phyloP scores from a whole-genome alignment of 2,797 vertebrate species.

The Lophius americanus region DNA sequence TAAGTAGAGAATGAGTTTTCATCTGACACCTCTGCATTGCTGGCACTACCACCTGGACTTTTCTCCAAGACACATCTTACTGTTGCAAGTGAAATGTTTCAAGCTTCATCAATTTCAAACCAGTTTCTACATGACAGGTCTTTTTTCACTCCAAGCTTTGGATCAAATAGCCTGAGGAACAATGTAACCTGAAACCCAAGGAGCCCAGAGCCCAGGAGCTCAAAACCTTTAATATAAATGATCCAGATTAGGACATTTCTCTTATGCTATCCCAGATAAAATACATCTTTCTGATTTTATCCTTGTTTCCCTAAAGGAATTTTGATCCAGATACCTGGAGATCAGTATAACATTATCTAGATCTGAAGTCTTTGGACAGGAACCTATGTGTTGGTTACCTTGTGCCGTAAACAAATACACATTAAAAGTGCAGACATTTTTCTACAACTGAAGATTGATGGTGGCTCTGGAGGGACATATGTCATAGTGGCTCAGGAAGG shows the following conservation, averaged over 20 bases:
- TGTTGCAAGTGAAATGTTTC: not conserved
- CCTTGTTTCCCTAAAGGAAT: not conserved
- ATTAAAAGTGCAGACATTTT: not conserved
- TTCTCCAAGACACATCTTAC: not conserved
- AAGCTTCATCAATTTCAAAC: not conserved
- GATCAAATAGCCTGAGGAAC: not conserved
- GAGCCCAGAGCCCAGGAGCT: too few species aligned
- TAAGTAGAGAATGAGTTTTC: too few species aligned
- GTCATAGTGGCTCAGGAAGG: too few species aligned
- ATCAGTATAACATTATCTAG: not conserved
- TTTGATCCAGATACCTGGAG: not conserved
- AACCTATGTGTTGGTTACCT: not conserved
- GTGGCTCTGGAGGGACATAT: not conserved
- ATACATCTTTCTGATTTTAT: not conserved
- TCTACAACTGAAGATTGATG: not conserved
- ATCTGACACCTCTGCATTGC: not conserved
- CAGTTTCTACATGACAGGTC: conserved; percentile 1
- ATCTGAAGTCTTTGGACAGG: not conserved
- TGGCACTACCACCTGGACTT: not conserved
- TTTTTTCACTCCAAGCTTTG: not conserved
- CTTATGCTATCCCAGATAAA: not conserved
- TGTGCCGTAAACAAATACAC: too few species aligned
- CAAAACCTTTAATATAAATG: not conserved
- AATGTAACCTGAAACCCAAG: conserved; percentile 1
- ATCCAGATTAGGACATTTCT: not conserved